phyloP scores from a whole-genome alignment of 1,140 invertebrate species.

The Dinothrombium tinctorium region DNA sequence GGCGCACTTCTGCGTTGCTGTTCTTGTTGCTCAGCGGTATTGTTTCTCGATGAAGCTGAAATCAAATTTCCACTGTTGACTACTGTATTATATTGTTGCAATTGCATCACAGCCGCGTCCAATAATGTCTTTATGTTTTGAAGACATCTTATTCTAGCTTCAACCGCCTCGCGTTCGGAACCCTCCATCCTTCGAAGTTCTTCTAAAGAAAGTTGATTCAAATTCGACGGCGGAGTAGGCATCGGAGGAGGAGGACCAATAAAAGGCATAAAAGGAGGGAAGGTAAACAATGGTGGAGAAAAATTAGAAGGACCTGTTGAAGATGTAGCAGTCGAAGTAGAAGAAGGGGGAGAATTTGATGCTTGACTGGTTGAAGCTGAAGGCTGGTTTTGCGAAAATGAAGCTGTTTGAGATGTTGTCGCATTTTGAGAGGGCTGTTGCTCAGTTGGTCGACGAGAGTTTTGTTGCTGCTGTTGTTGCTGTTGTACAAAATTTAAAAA shows the following conservation, averaged over 20 bases:
- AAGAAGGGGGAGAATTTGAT: slow-evolving; percentile 11
- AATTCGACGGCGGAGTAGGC: slow-evolving; percentile 38
- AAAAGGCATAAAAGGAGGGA: slow-evolving; percentile 15
- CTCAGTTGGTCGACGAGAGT: slow-evolving; percentile 1
- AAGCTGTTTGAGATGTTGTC: background rate
- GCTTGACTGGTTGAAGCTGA: background rate
- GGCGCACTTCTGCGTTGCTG: background rate
- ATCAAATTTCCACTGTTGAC: slow-evolving; percentile 3
- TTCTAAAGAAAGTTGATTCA: slow-evolving; percentile 46
- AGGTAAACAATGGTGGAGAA: slow-evolving; percentile 2
- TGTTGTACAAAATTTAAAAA: background rate
- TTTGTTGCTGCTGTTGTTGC: slow-evolving; percentile 11
- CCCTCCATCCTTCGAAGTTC: slow-evolving; percentile 73
- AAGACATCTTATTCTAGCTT: slow-evolving; percentile 62
- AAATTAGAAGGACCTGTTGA: background rate
- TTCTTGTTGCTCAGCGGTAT: background rate
- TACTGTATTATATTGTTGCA: slow-evolving; percentile 54
- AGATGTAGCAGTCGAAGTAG: background rate
- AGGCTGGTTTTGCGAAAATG: slow-evolving; percentile 3
- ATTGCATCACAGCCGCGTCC: slow-evolving; percentile 62
- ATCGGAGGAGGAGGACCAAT: slow-evolving; percentile 19
- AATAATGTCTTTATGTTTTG: slow-evolving; percentile 62
- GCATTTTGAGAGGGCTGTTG: background rate
- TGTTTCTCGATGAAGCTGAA: background rate
- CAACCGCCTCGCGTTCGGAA: slow-evolving; percentile 52